These are phyloP conservation scores for Rhagoletis pomonella DNA, from an alignment of 1,140 invertebrate species.

Conservation along the genomic window DNA sequence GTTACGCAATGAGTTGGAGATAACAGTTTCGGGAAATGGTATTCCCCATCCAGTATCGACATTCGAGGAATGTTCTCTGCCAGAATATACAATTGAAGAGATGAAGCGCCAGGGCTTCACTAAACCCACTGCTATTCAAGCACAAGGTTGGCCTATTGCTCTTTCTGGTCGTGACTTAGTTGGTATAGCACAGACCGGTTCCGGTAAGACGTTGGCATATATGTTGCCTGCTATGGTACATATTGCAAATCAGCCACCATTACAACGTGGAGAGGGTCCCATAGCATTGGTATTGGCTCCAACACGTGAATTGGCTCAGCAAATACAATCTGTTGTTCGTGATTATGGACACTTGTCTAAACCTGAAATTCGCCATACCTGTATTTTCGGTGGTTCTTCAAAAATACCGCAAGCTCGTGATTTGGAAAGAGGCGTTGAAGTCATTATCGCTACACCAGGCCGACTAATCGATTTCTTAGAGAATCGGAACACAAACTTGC, in stretches of 20 bases:
- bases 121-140: constrained; percentile 91
- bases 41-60: constrained; percentile 89
- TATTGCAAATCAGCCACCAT: constrained; percentile 82
- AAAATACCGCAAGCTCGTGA: constrained; percentile 95
- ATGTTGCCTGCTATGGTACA: constrained; percentile 88
- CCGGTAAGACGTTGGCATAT: constrained; percentile 91
- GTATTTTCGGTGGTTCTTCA: constrained; percentile 97
- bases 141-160: constrained; percentile 95
- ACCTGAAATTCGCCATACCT: constrained; percentile 88
- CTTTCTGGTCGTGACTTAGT: constrained; percentile 93
- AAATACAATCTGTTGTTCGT: constrained; percentile 95
- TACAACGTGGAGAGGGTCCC: constrained; percentile 89
- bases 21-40: constrained; percentile 89
- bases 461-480: constrained; percentile 98
- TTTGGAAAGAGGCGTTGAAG: constrained; percentile 92
- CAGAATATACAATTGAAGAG: constrained; percentile 86
- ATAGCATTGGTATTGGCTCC: constrained; percentile 95
- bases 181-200: constrained; percentile 96
- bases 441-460: constrained; percentile 97
- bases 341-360: constrained; percentile 89
- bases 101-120: constrained; percentile 88
- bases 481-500: constrained; percentile 91
- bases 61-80: constrained; percentile 93
- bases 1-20: constrained; percentile 85
- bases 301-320: constrained; percentile 96